phyloP scores from a whole-genome alignment of 2,113 vertebrate genomes.

The Megaceryle torquata region DNA sequence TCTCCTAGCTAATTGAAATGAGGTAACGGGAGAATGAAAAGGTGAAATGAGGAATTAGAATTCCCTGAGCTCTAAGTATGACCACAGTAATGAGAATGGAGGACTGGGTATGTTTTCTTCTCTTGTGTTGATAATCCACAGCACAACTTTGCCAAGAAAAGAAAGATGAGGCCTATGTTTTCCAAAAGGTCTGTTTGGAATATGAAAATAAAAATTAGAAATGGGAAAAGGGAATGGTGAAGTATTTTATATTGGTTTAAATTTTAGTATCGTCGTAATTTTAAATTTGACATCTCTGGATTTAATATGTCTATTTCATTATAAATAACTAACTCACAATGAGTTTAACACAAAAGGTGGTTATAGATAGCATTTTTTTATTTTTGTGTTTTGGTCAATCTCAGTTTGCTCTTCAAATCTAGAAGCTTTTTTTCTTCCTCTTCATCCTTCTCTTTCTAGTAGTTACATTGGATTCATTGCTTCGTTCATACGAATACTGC shows the following conservation, averaged over 20 bases:
- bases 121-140: neutral
- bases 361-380: neutral
- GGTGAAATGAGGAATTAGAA: neutral
- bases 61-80: neutral
- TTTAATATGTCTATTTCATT: neutral
- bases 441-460: neutral
- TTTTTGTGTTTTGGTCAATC: neutral
- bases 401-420: neutral
- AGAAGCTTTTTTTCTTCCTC: neutral
- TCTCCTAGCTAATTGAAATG: constrained; percentile 24
- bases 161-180: neutral
- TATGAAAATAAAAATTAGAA: neutral
- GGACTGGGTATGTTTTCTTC: neutral
- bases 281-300: neutral
- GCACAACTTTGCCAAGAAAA: neutral
- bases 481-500: neutral
- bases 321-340: neutral
- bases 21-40: neutral
- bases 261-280: neutral
- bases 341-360: neutral
- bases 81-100: neutral
- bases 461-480: neutral
- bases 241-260: neutral
- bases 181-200: neutral
- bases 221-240: neutral